A percentile compares a stretch with the other conserved stretches of the same genome.
phyloP scores from a whole-genome alignment of 2,888 invertebrate genomes.

The Anthophora plumipes region DNA sequence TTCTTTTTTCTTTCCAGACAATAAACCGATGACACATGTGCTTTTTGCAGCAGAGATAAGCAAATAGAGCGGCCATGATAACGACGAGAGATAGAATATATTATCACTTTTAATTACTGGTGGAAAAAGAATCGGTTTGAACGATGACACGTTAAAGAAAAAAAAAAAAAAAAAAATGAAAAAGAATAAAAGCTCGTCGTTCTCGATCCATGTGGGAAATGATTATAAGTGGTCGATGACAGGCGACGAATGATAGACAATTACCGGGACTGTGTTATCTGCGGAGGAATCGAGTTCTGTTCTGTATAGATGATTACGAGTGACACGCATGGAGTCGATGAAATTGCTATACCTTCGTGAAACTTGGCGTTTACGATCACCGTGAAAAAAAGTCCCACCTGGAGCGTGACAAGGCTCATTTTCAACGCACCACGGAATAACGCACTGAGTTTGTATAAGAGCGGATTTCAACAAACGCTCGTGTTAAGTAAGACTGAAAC shows the following conservation, averaged over 20 bases:
- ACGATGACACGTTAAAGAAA: not conserved
- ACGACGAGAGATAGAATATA: not conserved
- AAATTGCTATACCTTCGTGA: conserved; percentile 50
- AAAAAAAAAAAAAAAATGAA: too few relatives aligned
- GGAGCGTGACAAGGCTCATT: conserved; percentile 6
- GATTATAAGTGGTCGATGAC: not conserved
- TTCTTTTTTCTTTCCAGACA: not conserved
- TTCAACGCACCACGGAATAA: not conserved
- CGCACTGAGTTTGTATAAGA: too few relatives aligned
- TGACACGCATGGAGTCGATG: not conserved
- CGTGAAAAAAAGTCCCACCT: not conserved
- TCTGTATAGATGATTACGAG: not conserved
- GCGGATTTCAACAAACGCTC: not conserved
- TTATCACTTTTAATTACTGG: not conserved
- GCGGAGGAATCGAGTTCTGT: not conserved
- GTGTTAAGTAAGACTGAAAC: conserved; percentile 14
- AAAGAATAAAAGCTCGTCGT: too few relatives aligned
- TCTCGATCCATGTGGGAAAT: not conserved
- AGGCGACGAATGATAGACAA: not conserved
- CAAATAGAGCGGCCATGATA: not conserved
- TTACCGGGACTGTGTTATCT: conserved; percentile 5
- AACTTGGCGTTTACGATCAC: conserved; percentile 25
- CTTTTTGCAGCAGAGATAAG: conserved; percentile 22
- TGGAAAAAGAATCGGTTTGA: not conserved
- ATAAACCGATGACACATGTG: not conserved